Evolutionary conservation across 2,888 invertebrate genomes (phyloP).

Genomic region (Rhimphoctona megacephalus): DNA sequence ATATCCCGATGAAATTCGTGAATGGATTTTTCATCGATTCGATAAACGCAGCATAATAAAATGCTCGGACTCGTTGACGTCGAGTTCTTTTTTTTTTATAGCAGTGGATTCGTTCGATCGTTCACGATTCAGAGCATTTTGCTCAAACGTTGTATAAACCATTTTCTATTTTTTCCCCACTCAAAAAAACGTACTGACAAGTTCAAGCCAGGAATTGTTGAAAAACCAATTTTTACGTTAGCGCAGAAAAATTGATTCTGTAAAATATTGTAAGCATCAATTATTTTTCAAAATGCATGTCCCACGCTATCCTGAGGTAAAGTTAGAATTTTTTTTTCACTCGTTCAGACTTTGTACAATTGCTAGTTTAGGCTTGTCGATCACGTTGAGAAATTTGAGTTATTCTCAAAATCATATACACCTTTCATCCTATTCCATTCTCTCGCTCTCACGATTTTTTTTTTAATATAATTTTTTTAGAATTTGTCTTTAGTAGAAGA

Average conservation of each 20-base stretch:
- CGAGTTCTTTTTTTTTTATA: background rate
- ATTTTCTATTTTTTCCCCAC: background rate
- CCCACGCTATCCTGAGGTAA: background rate
- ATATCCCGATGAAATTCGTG: slow-evolving; percentile 50
- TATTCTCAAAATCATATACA: background rate
- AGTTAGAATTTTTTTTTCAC: background rate
- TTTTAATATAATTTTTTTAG: background rate
- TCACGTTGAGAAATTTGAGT: background rate
- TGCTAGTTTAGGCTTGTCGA: background rate
- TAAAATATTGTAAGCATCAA: no score
- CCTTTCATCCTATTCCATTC: background rate
- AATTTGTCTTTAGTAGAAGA: background rate
- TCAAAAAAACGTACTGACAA: background rate
- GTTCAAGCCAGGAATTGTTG: no score
- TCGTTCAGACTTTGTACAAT: background rate
- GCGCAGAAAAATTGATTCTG: no score
- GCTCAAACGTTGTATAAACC: background rate
- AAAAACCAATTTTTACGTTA: no score
- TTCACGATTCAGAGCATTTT: background rate
- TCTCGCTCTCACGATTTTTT: background rate
- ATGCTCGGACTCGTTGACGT: no score
- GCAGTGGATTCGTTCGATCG: background rate
- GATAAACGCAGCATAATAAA: background rate
- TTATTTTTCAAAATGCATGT: background rate
- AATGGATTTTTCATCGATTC: slow-evolving; percentile 15